Conservation (phyloP, 2,797 vertebrate species). For the Lateolabrax maculatus region DNA sequence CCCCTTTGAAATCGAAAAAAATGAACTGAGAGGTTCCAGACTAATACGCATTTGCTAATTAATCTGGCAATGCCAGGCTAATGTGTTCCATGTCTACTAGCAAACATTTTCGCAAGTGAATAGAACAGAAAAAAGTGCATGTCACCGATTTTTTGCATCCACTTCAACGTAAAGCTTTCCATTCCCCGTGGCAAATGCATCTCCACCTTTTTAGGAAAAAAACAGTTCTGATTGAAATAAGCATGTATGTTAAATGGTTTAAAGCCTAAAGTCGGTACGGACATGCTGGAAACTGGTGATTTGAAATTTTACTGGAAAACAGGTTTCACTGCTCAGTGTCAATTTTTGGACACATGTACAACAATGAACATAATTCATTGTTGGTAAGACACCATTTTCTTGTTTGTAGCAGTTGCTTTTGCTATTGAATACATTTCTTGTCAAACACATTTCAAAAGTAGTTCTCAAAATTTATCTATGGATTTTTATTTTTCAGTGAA, state of each 20-base stretch:
- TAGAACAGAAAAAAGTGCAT: not conserved
- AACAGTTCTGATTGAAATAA: not conserved
- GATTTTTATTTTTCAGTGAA: not conserved
- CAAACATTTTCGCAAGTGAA: not conserved
- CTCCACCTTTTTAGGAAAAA: not conserved
- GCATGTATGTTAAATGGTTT: not conserved
- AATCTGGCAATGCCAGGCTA: too few relatives aligned
- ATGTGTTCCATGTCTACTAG: not conserved
- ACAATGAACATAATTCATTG: not conserved
- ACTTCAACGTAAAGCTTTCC: not conserved
- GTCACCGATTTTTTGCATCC: not conserved
- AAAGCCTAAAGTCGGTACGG: too few relatives aligned
- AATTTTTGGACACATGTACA: not conserved
- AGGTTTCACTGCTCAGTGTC: not conserved
- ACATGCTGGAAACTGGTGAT: not conserved
- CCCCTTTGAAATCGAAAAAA: too few relatives aligned
- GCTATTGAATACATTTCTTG: not conserved
- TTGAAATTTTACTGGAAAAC: not conserved
- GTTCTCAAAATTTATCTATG: not conserved
- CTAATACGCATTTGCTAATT: too few relatives aligned
- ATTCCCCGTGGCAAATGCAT: not conserved
- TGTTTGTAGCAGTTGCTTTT: not conserved
- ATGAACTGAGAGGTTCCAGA: too few relatives aligned
- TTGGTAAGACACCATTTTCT: not conserved
- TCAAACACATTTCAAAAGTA: not conserved